Conservation (phyloP, 2,113 vertebrate genomes). For the Phocoena sinus region DNA sequence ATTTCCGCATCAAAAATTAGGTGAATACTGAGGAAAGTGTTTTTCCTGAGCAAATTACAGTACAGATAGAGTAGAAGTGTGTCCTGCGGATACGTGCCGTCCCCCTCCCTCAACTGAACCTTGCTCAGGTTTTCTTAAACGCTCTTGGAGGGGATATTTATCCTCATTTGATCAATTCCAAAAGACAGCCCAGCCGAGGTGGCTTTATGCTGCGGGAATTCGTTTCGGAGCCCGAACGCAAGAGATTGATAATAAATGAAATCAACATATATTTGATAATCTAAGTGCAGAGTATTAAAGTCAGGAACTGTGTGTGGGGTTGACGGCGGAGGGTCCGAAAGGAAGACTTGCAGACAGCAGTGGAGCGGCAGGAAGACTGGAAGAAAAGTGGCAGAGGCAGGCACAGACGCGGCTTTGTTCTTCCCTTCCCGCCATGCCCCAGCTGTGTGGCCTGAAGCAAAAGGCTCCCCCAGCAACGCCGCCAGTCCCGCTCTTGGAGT, state of each 20-base stretch:
- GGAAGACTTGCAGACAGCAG: neutral
- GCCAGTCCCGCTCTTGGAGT: neutral
- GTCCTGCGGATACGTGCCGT: neutral
- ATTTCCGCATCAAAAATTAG: slow-evolving; percentile 25
- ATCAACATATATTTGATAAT: neutral
- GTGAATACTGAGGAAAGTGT: neutral
- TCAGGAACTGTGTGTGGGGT: neutral
- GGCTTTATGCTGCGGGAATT: neutral
- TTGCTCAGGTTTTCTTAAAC: neutral
- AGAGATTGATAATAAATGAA: slow-evolving; percentile 2
- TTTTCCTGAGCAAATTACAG: slow-evolving; percentile 1
- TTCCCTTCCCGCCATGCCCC: neutral
- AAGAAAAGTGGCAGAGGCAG: neutral
- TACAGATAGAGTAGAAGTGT: neutral
- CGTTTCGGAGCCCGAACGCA: neutral
- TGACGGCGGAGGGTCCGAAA: neutral
- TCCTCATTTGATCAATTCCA: neutral
- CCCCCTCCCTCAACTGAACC: neutral
- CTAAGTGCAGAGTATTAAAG: neutral
- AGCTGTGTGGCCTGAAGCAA: rapidly evolving
- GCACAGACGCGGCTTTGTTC: neutral
- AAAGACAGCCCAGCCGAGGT: neutral
- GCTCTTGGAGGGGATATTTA: neutral
- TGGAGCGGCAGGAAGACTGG: neutral
- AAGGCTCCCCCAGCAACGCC: rapidly evolving